Base-by-base conservation (phyloP, 1,140 invertebrate genomes). In the Cydia amplana region DNA sequence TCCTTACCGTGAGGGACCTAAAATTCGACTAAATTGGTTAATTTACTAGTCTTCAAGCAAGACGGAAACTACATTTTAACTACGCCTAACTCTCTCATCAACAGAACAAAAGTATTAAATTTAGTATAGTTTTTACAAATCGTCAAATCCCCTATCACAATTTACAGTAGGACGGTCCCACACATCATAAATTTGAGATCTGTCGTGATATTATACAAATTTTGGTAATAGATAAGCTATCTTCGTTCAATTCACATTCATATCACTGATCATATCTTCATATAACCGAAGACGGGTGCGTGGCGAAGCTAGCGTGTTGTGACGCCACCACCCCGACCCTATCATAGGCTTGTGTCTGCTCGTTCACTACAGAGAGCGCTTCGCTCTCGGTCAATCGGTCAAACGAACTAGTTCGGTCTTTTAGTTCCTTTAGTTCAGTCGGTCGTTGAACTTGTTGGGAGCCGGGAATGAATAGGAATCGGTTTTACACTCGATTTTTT, bases 121-220 rank as follows among this genome's bases (percentile, higher is more conserved):
- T 79, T 79, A 79, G 80, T 74, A 64, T 60, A 64, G 36, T 72
- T 43, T 73, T 72, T 70, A 72, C 70, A 70, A 74, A 84, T 87
- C 83, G 83, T 60, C 49, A 86, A 83, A 83, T 83, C 51, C 77
- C 83, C 84, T 91, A 91, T 90, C 85, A 89, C 79, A 87, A 84
- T 87, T 85, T 89, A 91, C 86, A 90, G 80, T 85, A 91, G 91
- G 91, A 91, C 90, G 91, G 91, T 91, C 90, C 91, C 90, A 89
- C 87, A 91, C 87, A 84, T 85, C 77, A 85, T 82, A 85, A 83
- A 85, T 83, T 84, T 92, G 90, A 92, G 88, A 91, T 90, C 91
- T 91, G 88, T 83, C 81, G 77, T 74, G 79, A 77, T 83, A 75
- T 78, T 79, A 77, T 82, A 83, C 82, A 85, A 84, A 84, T 87